These are phyloP conservation scores for Rhegmatorhina hoffmannsi DNA, from an alignment of 2,113 vertebrate species.

Conservation along the genomic window DNA sequence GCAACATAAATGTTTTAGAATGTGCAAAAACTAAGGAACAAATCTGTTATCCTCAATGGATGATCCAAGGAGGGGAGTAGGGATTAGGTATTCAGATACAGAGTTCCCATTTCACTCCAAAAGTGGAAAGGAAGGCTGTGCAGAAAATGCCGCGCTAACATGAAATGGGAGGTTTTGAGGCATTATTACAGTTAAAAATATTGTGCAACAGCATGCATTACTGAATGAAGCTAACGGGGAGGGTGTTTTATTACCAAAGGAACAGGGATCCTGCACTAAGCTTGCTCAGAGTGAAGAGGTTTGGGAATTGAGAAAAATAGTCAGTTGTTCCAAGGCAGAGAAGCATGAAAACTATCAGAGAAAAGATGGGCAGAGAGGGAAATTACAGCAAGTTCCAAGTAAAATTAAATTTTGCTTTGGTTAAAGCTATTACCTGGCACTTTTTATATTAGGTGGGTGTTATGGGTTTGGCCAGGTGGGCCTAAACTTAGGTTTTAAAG, in stretches of 20 bases:
- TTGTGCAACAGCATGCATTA: background rate
- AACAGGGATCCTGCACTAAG: accelerated
- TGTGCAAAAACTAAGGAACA: background rate
- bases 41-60: background rate
- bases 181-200: background rate
- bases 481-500: too few relatives aligned
- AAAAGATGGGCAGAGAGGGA: background rate
- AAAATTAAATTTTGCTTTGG: background rate
- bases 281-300: background rate
- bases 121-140: background rate
- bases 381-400: background rate
- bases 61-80: accelerated
- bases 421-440: background rate
- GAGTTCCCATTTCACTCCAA: background rate
- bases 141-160: background rate
- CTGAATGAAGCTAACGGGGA: background rate
- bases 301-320: background rate
- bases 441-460: background rate
- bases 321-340: background rate
- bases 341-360: background rate
- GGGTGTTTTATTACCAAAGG: background rate
- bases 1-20: background rate
- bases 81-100: background rate
- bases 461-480: too few relatives aligned
- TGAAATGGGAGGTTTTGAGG: background rate